Evolutionary conservation across 2,888 invertebrate genomes (phyloP).

Genomic region (Diploptera punctata): DNA sequence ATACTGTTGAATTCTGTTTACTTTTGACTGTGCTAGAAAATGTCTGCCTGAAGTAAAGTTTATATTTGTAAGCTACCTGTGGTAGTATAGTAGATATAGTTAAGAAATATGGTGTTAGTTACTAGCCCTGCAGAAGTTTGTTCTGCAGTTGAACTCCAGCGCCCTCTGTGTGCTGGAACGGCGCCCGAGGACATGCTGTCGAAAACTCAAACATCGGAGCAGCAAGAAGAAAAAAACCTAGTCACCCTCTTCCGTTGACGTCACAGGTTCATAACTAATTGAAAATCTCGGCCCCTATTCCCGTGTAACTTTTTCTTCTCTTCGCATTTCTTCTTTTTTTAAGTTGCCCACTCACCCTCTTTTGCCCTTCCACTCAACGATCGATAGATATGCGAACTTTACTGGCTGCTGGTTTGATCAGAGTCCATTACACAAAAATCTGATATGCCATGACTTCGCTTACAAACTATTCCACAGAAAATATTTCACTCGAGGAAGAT

Average conservation of each 20-base stretch:
- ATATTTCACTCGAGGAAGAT: too few species aligned
- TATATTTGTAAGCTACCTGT: too few species aligned
- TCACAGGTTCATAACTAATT: constrained; percentile 30
- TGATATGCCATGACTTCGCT: too few species aligned
- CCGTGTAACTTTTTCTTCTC: constrained; percentile 7
- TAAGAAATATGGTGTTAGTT: too few species aligned
- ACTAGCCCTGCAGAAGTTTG: not conserved
- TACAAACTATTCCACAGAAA: too few species aligned
- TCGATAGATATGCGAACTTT: constrained; percentile 5
- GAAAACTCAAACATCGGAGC: constrained; percentile 25
- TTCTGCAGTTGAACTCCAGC: not conserved
- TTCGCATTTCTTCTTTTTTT: constrained; percentile 14
- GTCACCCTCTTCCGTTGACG: constrained; percentile 26
- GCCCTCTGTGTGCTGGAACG: not conserved
- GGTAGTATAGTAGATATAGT: too few species aligned
- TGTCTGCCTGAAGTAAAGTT: too few species aligned
- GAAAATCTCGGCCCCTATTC: constrained; percentile 27
- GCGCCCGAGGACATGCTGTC: constrained; percentile 17
- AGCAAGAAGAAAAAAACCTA: constrained; percentile 4
- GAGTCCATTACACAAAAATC: not conserved
- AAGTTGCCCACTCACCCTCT: not conserved
- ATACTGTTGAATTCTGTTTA: too few species aligned
- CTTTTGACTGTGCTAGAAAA: too few species aligned
- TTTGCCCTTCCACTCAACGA: not conserved
- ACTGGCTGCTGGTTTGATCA: not conserved